A percentile compares a stretch with the other conserved stretches of the same genome.
Evolutionary conservation across 2,113 vertebrate species (phyloP).

Genomic region (Cisticola juncidis): DNA sequence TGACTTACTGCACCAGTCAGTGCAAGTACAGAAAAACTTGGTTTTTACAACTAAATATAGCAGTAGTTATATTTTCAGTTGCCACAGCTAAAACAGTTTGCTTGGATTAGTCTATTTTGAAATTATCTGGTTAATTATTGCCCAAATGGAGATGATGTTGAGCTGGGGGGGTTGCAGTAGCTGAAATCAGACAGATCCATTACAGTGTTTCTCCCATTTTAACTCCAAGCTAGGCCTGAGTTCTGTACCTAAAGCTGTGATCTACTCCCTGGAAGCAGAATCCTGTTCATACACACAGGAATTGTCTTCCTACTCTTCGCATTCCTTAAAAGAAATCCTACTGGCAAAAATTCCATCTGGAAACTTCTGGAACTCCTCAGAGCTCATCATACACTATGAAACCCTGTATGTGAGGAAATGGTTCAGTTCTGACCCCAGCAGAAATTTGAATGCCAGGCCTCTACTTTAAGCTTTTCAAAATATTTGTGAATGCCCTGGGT

Average conservation of each 20-base stretch:
- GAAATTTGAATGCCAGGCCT: neutral
- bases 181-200: neutral
- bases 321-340: neutral
- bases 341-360: neutral
- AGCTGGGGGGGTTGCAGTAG: neutral
- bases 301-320: neutral
- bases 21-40: neutral
- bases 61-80: neutral
- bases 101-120: neutral
- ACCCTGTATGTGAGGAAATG: fast-evolving
- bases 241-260: neutral
- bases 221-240: neutral
- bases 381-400: neutral
- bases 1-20: neutral
- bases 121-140: neutral
- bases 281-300: neutral
- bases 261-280: neutral
- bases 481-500: fast-evolving
- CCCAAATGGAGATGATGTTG: neutral
- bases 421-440: neutral
- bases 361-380: neutral
- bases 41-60: neutral
- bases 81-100: neutral
- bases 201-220: neutral
- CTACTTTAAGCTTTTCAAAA: neutral